phyloP scores from a whole-genome alignment of 2,888 invertebrate genomes.

The Proisotoma minuta region DNA sequence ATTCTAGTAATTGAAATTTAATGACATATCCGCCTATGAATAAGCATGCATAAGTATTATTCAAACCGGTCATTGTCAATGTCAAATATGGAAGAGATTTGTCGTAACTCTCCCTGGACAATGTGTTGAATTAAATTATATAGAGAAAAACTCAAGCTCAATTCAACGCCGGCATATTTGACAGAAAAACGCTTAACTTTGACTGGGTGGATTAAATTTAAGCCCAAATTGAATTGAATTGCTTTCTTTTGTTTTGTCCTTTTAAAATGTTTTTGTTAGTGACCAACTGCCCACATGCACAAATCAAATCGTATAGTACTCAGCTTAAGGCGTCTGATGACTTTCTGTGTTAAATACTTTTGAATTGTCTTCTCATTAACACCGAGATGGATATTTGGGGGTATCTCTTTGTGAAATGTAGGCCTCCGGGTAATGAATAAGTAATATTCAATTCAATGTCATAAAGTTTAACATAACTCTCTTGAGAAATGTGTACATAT shows the following conservation, averaged over 20 bases:
- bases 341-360: too few relatives aligned
- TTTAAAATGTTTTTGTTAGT: neutral
- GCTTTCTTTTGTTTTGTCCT: neutral
- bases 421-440: slow-evolving; percentile 6
- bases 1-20: neutral
- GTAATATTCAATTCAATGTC: too few relatives aligned
- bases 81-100: neutral
- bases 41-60: too few relatives aligned
- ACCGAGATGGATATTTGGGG: slow-evolving; percentile 6
- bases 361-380: slow-evolving; percentile 15
- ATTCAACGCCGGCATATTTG: neutral
- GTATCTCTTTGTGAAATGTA: neutral
- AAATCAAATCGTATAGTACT: neutral
- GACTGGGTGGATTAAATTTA: neutral
- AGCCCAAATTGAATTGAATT: neutral
- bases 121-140: too few relatives aligned
- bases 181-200: too few relatives aligned
- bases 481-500: neutral
- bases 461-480: too few relatives aligned
- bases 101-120: neutral
- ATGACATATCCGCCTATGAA: neutral
- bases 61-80: neutral
- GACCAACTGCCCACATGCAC: too few relatives aligned
- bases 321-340: neutral
- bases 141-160: neutral